phyloP scores from a whole-genome alignment of 2,113 vertebrate species.

The Ophiodon elongatus region DNA sequence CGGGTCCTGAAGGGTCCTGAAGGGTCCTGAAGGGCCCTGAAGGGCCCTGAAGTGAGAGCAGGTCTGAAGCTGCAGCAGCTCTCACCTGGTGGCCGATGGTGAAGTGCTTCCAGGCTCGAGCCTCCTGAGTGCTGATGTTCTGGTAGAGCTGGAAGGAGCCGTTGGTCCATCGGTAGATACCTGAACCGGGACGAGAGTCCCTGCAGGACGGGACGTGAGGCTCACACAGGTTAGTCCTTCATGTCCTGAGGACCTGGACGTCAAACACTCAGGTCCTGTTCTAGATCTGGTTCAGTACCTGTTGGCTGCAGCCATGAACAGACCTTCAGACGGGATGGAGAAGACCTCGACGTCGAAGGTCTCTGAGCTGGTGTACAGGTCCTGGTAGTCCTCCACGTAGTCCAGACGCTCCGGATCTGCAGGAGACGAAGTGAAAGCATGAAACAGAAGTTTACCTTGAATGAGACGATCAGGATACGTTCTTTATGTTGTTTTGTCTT shows the following conservation, averaged over 20 bases:
- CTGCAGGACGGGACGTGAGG: slow-evolving; percentile 17
- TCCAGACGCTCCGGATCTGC: slow-evolving; percentile 89
- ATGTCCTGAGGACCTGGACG: not conserved
- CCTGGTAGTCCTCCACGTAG: slow-evolving; percentile 93
- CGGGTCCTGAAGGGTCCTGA: no score
- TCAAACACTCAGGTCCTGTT: not conserved
- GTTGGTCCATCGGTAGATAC: slow-evolving; percentile 90
- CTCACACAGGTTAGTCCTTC: slow-evolving; percentile 1
- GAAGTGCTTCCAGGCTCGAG: slow-evolving; percentile 94
- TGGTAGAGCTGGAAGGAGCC: slow-evolving; percentile 91
- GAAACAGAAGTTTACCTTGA: not conserved
- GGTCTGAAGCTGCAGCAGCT: not conserved
- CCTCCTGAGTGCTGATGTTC: slow-evolving; percentile 91
- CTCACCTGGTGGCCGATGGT: slow-evolving; percentile 89
- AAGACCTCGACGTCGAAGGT: slow-evolving; percentile 93
- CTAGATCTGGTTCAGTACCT: slow-evolving; percentile 44
- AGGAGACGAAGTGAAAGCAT: not conserved
- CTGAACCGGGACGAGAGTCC: slow-evolving; percentile 81
- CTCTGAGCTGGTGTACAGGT: slow-evolving; percentile 89
- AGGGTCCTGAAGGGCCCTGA: no score
- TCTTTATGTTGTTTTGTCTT: not conserved
- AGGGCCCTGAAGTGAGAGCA: no score
- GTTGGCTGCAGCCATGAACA: slow-evolving; percentile 92
- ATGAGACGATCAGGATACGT: not conserved
- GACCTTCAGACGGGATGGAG: slow-evolving; percentile 87